Percentiles rank a stretch among this genome's conserved stretches.
These are phyloP conservation scores for Archaeoteleia sp. DNA, from an alignment of 2,888 invertebrate genomes.

Conservation along the genomic window DNA sequence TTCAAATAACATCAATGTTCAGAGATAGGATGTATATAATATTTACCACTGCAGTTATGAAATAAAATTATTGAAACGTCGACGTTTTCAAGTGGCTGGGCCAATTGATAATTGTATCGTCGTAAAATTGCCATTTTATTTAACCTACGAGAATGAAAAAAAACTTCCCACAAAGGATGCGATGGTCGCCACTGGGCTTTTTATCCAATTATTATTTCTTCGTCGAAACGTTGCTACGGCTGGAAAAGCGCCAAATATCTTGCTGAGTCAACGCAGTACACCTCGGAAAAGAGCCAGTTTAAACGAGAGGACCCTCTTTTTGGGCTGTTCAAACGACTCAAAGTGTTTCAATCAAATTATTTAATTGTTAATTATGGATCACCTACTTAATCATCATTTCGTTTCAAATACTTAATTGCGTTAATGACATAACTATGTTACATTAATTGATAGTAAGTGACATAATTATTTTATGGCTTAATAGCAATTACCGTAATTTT, in stretches of 20 bases:
- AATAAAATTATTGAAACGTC: too few species aligned
- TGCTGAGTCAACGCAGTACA: conserved; percentile 51
- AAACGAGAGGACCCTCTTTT: conserved; percentile 15
- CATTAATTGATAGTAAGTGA: too few species aligned
- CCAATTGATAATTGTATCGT: too few species aligned
- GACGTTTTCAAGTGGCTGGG: too few species aligned
- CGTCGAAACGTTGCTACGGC: conserved; percentile 22
- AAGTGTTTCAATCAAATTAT: conserved; percentile 25
- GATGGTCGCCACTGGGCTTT: conserved; percentile 36
- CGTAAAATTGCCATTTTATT: conserved; percentile 15
- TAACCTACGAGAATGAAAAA: conserved; percentile 23
- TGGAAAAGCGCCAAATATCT: conserved; percentile 54
- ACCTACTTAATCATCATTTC: background rate
- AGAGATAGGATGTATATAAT: too few species aligned
- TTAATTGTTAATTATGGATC: conserved; percentile 9
- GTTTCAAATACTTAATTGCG: too few species aligned
- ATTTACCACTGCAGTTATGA: too few species aligned
- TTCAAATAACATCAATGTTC: too few species aligned
- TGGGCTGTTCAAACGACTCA: conserved; percentile 23
- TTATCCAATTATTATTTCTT: conserved; percentile 55
- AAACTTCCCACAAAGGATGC: conserved; percentile 25
- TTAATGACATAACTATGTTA: too few species aligned
- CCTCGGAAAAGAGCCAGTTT: conserved; percentile 40
- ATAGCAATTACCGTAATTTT: too few species aligned
- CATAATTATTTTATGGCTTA: too few species aligned